Evolutionary conservation across 2,113 vertebrate genomes (phyloP).

Genomic region (Tinamus guttatus): DNA sequence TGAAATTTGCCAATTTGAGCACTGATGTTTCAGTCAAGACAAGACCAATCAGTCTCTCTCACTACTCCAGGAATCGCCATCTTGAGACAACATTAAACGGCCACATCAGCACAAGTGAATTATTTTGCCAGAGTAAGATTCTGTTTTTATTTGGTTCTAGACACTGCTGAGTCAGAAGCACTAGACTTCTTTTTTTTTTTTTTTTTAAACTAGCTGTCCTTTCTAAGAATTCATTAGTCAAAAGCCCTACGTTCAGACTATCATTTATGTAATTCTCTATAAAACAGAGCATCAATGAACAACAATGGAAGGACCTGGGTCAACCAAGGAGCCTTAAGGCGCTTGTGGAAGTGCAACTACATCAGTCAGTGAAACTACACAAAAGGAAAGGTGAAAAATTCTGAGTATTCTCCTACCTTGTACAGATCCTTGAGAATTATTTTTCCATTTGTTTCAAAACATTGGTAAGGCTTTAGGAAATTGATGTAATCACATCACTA

Average conservation of each 20-base stretch:
- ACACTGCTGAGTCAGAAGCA: background rate
- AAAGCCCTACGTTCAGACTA: background rate
- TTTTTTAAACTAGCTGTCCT: background rate
- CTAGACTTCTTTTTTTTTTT: background rate
- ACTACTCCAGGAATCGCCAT: background rate
- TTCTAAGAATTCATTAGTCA: background rate
- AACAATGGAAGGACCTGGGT: background rate
- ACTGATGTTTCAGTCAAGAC: background rate
- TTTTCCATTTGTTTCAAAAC: background rate
- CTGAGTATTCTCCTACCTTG: background rate
- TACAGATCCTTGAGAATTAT: background rate
- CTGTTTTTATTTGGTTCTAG: background rate
- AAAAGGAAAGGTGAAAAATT: background rate
- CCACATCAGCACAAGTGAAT: background rate
- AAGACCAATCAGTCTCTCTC: background rate
- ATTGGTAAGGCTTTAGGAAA: background rate
- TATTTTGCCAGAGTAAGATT: background rate
- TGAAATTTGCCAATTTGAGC: background rate
- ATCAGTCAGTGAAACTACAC: background rate
- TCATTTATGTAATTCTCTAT: background rate
- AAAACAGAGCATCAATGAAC: background rate
- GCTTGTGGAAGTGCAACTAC: background rate
- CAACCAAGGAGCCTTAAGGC: background rate
- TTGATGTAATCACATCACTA: background rate
- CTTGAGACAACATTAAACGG: background rate